Evolutionary conservation across 2,797 vertebrate genomes (phyloP).

Genomic region (Periparus ater): DNA sequence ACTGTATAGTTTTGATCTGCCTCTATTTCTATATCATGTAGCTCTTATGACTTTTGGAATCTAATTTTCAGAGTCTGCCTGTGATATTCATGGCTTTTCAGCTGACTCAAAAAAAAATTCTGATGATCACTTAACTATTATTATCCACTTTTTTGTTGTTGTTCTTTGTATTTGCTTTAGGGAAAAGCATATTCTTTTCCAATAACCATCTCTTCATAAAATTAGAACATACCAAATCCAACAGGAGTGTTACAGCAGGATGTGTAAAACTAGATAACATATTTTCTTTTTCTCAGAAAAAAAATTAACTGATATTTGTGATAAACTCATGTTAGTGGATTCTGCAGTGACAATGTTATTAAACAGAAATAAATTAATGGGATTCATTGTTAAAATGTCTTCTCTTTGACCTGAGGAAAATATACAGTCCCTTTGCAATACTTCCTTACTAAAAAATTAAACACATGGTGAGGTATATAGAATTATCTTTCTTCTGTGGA

Average conservation of each 20-base stretch:
- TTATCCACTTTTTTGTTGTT: not conserved
- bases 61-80: not conserved
- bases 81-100: not conserved
- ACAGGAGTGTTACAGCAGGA: accelerated
- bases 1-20: not conserved
- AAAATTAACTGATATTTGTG: not conserved
- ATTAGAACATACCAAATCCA: not conserved
- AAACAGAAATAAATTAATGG: not conserved
- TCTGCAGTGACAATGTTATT: not conserved
- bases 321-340: not conserved
- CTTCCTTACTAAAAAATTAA: not conserved
- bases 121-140: not conserved
- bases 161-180: not conserved
- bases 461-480: not conserved
- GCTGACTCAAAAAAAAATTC: not conserved
- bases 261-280: not conserved
- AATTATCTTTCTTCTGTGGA: not conserved
- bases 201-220: not conserved
- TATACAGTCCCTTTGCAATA: not conserved
- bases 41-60: not conserved
- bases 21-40: not conserved
- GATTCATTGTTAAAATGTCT: not conserved
- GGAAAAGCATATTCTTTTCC: not conserved
- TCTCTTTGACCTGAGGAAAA: not conserved
- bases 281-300: not conserved